Evolutionary conservation across 2,797 vertebrate genomes (phyloP).

Genomic region (Chelidonichthys spinosus): DNA sequence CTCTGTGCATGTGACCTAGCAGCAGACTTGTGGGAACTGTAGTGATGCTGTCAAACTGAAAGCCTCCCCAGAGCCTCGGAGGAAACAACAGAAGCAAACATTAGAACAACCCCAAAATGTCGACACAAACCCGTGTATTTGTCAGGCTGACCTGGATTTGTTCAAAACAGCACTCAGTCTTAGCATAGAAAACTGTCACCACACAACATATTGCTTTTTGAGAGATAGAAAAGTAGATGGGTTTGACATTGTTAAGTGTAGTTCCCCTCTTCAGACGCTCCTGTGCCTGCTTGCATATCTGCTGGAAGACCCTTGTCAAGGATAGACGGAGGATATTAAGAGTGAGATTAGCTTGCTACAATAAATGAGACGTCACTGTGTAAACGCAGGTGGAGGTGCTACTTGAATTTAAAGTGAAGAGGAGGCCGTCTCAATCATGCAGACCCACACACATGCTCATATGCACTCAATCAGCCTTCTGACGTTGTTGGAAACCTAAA

Average conservation of each 20-base stretch:
- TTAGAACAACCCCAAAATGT: slow-evolving; percentile 80
- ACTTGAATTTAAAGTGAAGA: slow-evolving; percentile 61
- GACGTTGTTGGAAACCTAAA: slow-evolving; percentile 43
- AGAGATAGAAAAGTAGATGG: slow-evolving; percentile 70
- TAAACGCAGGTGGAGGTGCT: slow-evolving; percentile 51
- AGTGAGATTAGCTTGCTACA: slow-evolving; percentile 47
- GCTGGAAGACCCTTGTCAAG: slow-evolving; percentile 67
- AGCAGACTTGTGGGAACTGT: slow-evolving; percentile 78
- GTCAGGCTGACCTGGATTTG: slow-evolving; percentile 83
- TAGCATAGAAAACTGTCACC: slow-evolving; percentile 65
- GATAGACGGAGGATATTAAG: slow-evolving; percentile 63
- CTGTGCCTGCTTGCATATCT: slow-evolving; percentile 51
- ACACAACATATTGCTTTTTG: slow-evolving; percentile 63
- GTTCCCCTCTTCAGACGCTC: slow-evolving; percentile 50
- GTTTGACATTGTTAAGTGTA: slow-evolving; percentile 66
- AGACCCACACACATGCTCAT: slow-evolving; percentile 31
- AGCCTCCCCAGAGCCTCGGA: slow-evolving; percentile 71
- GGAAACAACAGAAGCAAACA: slow-evolving; percentile 80
- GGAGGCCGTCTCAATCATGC: slow-evolving; percentile 43
- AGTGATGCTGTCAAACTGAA: slow-evolving; percentile 78
- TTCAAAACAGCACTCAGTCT: slow-evolving; percentile 73
- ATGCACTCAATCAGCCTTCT: slow-evolving; percentile 38
- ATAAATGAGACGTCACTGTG: slow-evolving; percentile 55
- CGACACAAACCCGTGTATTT: slow-evolving; percentile 78
- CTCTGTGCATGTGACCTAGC: slow-evolving; percentile 75